Evolutionary conservation across 2,797 vertebrate genomes (phyloP).

Genomic region (Melanogrammus aeglefinus): DNA sequence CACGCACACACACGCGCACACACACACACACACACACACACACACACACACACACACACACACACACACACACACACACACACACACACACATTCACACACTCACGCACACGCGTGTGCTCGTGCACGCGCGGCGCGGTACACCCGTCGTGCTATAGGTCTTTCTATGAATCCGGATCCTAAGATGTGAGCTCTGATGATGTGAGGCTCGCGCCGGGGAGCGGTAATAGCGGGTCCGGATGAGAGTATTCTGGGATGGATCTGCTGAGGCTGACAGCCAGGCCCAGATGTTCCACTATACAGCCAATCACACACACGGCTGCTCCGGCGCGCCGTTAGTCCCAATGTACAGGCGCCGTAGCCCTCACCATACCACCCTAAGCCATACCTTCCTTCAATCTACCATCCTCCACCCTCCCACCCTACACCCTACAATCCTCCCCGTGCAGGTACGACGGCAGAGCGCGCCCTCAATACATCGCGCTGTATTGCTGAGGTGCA

Average conservation of each 20-base stretch:
- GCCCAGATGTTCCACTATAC: too few relatives aligned
- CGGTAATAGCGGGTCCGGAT: too few relatives aligned
- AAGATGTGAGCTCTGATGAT: too few relatives aligned
- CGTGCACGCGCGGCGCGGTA: too few relatives aligned
- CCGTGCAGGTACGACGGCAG: slow-evolving; percentile 46
- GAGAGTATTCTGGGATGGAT: too few relatives aligned
- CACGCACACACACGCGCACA: neutral
- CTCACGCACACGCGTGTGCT: neutral
- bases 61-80: neutral
- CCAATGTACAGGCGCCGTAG: neutral
- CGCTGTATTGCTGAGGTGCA: slow-evolving; percentile 60
- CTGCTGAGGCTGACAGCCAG: too few relatives aligned
- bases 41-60: too few relatives aligned
- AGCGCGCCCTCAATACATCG: slow-evolving; percentile 58
- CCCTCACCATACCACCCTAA: neutral
- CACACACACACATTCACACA: neutral
- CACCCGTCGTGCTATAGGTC: too few relatives aligned
- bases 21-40: neutral
- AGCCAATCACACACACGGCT: neutral
- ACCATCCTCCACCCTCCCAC: neutral
- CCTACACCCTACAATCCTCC: neutral
- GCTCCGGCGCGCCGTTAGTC: too few relatives aligned
- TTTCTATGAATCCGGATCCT: too few relatives aligned
- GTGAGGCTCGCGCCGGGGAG: too few relatives aligned
- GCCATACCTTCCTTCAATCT: neutral